Evolutionary conservation across 2,113 vertebrate genomes (phyloP).

Genomic region (Urocolius indicus): DNA sequence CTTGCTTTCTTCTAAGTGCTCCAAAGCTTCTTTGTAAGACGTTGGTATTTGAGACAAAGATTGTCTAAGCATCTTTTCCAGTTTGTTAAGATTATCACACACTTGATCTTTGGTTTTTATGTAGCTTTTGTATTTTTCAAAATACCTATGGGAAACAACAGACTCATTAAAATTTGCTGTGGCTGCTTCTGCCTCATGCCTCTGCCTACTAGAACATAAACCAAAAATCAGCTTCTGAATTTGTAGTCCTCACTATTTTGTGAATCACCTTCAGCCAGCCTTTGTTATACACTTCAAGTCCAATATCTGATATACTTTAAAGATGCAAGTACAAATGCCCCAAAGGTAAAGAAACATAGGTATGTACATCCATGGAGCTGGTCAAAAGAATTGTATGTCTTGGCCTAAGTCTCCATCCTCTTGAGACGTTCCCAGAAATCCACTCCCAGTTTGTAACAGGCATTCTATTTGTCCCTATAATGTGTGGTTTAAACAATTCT

Average conservation of each 20-base stretch:
- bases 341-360: not conserved
- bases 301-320: not conserved
- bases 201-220: not conserved
- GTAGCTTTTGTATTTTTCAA: conserved; percentile 77
- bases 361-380: not conserved
- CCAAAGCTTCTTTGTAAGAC: conserved; percentile 84
- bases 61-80: conserved; percentile 73
- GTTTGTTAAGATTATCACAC: conserved; percentile 59
- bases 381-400: not conserved
- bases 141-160: conserved; percentile 77
- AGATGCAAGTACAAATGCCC: not conserved
- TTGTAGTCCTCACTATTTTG: not conserved
- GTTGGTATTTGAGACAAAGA: conserved; percentile 67
- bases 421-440: not conserved
- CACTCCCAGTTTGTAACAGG: not conserved
- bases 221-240: not conserved
- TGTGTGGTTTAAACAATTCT: not conserved
- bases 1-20: conserved; percentile 78
- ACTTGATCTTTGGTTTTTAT: conserved; percentile 75
- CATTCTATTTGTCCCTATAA: not conserved
- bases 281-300: not conserved
- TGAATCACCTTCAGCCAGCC: not conserved
- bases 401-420: not conserved
- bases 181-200: not conserved
- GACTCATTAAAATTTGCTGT: not conserved